Percentiles rank a stretch among this genome's conserved stretches.
These are phyloP conservation scores for Gymnothorax reevesii DNA, from an alignment of 2,797 vertebrate genomes.

Conservation along the genomic window DNA sequence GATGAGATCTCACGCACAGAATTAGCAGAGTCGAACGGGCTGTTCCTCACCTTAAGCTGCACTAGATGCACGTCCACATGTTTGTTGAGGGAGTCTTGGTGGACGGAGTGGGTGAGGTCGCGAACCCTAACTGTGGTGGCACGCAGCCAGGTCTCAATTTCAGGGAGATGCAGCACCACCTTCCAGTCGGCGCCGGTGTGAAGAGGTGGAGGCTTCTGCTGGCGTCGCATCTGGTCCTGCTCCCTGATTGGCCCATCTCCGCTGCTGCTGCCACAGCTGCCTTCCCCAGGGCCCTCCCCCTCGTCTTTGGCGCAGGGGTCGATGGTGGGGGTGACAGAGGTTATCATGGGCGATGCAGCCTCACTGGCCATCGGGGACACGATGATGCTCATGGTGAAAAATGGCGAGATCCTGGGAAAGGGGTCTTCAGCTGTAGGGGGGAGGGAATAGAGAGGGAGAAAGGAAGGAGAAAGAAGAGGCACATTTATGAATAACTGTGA, in stretches of 20 bases:
- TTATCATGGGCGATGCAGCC: constrained; percentile 83
- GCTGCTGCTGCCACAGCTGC: too few species aligned
- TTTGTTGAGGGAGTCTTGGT: constrained; percentile 84
- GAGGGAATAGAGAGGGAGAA: constrained; percentile 37
- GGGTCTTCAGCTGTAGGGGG: constrained; percentile 65
- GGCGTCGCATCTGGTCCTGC: constrained; percentile 72
- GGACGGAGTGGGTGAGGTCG: constrained; percentile 89
- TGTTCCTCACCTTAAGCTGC: constrained; percentile 87
- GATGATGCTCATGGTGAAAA: constrained; percentile 81
- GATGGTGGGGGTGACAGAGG: constrained; percentile 81
- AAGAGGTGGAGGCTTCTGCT: constrained; percentile 88
- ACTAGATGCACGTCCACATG: constrained; percentile 95
- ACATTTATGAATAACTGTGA: constrained; percentile 32
- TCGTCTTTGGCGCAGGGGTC: constrained; percentile 63
- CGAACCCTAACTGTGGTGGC: constrained; percentile 85
- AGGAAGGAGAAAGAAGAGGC: not conserved
- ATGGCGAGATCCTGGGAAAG: constrained; percentile 56
- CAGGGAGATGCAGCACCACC: constrained; percentile 93
- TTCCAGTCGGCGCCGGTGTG: constrained; percentile 96
- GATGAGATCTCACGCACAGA: not conserved
- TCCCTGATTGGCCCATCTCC: constrained; percentile 53
- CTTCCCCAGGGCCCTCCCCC: constrained; percentile 19
- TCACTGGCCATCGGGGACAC: constrained; percentile 81
- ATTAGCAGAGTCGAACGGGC: not conserved
- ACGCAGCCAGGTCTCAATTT: constrained; percentile 96